Base-by-base conservation (phyloP, 2,797 vertebrate genomes). In the Macropodus opercularis region DNA sequence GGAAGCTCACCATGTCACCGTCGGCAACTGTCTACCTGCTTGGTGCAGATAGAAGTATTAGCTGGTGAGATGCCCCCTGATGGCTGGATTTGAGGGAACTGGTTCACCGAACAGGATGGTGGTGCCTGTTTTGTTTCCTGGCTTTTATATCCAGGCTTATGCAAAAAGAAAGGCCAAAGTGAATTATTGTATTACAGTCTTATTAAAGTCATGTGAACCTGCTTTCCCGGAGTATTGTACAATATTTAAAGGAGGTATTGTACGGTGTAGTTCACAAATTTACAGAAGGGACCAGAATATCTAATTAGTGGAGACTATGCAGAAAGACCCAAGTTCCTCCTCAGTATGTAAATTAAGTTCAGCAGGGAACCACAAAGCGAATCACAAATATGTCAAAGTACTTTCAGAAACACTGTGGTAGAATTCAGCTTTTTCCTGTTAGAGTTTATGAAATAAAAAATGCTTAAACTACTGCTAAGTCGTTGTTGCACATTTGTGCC, bases 1-100 rank as follows among this genome's bases (percentile, higher is more conserved):
- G 10, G 39, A 55, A 13, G 5, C 60, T 35, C 48, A 55, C 43
- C 55, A 58, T 50, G 56, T 35, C 11, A 24, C 42, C 5, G 0
- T 39, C 48, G 47, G 15, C 39, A 24, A n/a, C 46, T 52, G 46
- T 10, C 40, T 53, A 75, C 66, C 82, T 86, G 77, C 49, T 58
- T 53, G 63, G 42, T 62, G 52, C 23, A 70, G 79, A 81, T 69
- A 79, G 38, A 77, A 55, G 58, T 29, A 73, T 80, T 69, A 68
- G 42, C 65, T 34, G 32, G 42, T 48, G 43, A 70, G 66, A 65
- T 41, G 26, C 21, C 22, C 21, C 35, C 34, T 4, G 5, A 64
- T 43, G 54, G 58, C 38, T 23, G 19, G 6, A 53, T 41, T 36
- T 75, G 15, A 59, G 58, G 40, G 48, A 49, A 63, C 21, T 38